Conservation (phyloP, 2,888 invertebrate genomes). For the Adelphocoris suturalis region DNA sequence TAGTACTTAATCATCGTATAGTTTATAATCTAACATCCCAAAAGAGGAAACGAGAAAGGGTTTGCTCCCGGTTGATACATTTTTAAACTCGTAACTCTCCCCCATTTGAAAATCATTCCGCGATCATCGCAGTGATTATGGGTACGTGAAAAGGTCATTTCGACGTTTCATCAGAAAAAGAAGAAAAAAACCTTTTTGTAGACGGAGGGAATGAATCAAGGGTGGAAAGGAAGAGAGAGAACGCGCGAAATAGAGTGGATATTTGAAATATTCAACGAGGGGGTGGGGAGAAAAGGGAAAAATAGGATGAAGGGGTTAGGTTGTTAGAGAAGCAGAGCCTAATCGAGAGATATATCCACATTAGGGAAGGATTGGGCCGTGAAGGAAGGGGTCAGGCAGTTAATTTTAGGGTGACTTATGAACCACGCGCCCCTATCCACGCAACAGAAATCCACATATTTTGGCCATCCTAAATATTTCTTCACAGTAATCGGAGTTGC, state of each 20-base stretch:
- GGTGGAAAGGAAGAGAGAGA: neutral
- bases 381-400: conserved; percentile 16
- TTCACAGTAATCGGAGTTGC: too few relatives aligned
- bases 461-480: neutral
- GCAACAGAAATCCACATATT: neutral
- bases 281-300: neutral
- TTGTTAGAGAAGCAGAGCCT: conserved; percentile 12
- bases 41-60: neutral
- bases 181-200: neutral
- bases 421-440: too few relatives aligned
- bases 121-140: conserved; percentile 22
- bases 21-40: too few relatives aligned
- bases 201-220: neutral
- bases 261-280: conserved; percentile 25
- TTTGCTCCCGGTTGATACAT: neutral
- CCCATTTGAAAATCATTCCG: neutral
- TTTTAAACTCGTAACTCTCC: neutral
- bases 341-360: conserved; percentile 47
- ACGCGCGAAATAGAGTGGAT: conserved; percentile 12
- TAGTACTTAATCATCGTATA: too few relatives aligned
- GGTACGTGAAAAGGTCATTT: neutral
- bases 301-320: conserved; percentile 28
- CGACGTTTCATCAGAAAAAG: conserved; percentile 40
- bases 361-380: neutral
- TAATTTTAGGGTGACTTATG: neutral